A percentile compares a stretch with the other conserved stretches of the same genome.
Conservation (phyloP, 2,888 invertebrate genomes). For the Sycophila texana region DNA sequence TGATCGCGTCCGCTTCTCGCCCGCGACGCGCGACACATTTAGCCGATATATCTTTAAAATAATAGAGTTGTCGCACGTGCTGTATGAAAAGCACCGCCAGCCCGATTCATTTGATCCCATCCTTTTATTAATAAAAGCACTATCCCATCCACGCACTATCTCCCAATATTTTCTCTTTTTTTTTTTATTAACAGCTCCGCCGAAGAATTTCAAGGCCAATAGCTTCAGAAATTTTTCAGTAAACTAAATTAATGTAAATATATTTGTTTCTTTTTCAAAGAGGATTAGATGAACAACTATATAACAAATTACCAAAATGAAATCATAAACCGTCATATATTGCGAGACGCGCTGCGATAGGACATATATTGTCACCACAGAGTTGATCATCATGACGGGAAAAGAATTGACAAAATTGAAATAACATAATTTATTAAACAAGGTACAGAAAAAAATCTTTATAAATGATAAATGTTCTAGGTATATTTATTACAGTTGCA, state of each 20-base stretch:
- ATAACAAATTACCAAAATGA: too few species aligned
- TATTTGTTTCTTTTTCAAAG: too few species aligned
- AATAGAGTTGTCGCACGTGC: constrained; percentile 15
- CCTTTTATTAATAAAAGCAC: background rate
- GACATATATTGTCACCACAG: too few species aligned
- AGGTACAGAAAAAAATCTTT: background rate
- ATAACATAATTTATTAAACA: too few species aligned
- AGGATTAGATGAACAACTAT: too few species aligned
- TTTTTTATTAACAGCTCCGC: background rate
- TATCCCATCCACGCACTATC: too few species aligned
- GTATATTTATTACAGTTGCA: constrained; percentile 10
- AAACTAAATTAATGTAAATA: too few species aligned
- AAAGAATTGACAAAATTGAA: too few species aligned
- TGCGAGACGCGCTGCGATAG: too few species aligned
- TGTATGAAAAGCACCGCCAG: background rate
- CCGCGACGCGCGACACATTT: constrained; percentile 12
- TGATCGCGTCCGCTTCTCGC: constrained; percentile 8
- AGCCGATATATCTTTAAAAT: constrained; percentile 34
- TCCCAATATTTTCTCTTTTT: background rate
- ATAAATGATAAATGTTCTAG: background rate
- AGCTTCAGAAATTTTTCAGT: too few species aligned
- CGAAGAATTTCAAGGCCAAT: background rate
- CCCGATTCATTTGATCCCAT: background rate
- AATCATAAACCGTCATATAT: too few species aligned
- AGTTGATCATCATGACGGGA: too few species aligned